Evolutionary conservation across 92 coral and sea anemone species (phyloP).

Genomic region (Palythoa grandiflora): DNA sequence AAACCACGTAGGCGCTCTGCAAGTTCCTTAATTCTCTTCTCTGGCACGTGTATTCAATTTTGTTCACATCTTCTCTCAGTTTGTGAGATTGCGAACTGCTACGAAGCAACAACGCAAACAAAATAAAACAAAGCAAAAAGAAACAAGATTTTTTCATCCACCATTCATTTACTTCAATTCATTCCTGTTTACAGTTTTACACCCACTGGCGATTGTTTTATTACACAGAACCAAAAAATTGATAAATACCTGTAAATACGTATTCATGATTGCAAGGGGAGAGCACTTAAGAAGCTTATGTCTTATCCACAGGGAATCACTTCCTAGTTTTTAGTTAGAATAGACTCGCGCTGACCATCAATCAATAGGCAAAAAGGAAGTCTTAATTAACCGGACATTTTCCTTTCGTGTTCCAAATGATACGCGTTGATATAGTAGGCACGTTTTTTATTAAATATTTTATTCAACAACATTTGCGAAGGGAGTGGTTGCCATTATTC

Average conservation of each 20-base stretch:
- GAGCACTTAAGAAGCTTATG: neutral
- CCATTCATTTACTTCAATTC: neutral
- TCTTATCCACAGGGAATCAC: neutral
- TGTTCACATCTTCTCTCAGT: neutral
- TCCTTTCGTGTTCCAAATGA: neutral
- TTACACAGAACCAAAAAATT: neutral
- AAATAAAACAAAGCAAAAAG: no score
- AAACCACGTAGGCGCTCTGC: neutral
- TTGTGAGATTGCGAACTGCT: no score
- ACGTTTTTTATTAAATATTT: neutral
- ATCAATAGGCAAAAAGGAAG: neutral
- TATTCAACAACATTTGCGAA: no score
- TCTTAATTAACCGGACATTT: neutral
- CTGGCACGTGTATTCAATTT: neutral
- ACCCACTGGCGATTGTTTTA: neutral
- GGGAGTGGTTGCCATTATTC: no score
- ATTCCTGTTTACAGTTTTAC: neutral
- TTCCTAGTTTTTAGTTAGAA: neutral
- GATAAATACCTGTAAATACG: neutral
- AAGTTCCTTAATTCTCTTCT: neutral
- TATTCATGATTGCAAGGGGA: neutral
- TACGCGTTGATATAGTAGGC: neutral
- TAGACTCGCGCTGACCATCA: neutral
- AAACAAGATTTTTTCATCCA: no score
- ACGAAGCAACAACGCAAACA: no score